phyloP scores from a whole-genome alignment of 2,113 vertebrate genomes.

The Cyprinodon tularosa region DNA sequence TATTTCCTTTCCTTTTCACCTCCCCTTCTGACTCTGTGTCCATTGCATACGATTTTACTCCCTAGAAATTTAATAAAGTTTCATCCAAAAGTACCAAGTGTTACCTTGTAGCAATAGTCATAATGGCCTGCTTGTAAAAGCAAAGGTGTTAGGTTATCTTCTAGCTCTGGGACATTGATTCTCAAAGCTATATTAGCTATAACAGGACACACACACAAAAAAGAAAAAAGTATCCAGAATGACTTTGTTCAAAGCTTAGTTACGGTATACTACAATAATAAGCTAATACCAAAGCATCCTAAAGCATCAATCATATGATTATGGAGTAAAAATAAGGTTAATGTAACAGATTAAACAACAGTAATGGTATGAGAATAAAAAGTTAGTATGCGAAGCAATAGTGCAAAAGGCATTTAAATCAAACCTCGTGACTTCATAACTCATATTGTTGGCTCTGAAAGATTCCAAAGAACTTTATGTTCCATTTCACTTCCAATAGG shows the following conservation, averaged over 20 bases:
- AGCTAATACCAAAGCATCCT: constrained; percentile 31
- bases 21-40: no score
- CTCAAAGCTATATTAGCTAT: no score
- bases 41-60: no score
- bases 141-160: no score
- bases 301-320: neutral
- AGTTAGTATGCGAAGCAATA: neutral
- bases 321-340: neutral
- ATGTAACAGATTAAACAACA: constrained; percentile 14
- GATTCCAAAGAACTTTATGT: constrained; percentile 40
- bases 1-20: no score
- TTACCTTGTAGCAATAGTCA: no score
- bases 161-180: no score
- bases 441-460: constrained; percentile 48
- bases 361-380: constrained; percentile 11
- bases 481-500: constrained; percentile 52
- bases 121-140: no score
- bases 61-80: no score
- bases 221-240: neutral
- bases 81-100: no score
- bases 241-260: constrained; percentile 21
- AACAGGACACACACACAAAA: no score
- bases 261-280: constrained; percentile 31
- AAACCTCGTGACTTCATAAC: constrained; percentile 26
- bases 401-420: constrained; percentile 31